phyloP scores from a whole-genome alignment of 2,888 invertebrate species.

The Apantesis nais region DNA sequence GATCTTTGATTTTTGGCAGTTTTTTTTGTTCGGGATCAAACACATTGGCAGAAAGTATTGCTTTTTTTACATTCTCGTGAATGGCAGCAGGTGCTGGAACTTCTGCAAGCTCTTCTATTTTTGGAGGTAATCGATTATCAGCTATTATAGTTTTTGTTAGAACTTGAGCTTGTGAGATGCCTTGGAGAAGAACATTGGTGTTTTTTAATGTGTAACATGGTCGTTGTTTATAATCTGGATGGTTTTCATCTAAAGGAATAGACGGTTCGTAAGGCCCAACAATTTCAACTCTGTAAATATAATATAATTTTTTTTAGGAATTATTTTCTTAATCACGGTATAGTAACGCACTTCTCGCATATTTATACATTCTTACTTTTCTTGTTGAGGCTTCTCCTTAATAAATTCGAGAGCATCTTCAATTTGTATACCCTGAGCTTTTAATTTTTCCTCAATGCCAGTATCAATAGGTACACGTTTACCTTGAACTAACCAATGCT shows the following conservation, averaged over 20 bases:
- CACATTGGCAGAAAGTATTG: constrained; percentile 87
- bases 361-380: constrained; percentile 56
- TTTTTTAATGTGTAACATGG: constrained; percentile 87
- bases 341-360: background rate
- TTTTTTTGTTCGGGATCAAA: constrained; percentile 93
- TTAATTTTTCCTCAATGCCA: constrained; percentile 82
- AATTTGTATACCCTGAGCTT: constrained; percentile 85
- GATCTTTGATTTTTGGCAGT: constrained; percentile 90
- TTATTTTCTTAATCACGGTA: background rate
- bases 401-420: constrained; percentile 87
- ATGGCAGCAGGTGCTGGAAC: constrained; percentile 80
- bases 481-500: constrained; percentile 90
- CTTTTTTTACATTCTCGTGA: constrained; percentile 87
- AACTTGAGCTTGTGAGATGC: constrained; percentile 91
- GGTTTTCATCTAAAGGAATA: constrained; percentile 81
- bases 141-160: constrained; percentile 91
- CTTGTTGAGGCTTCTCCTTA: constrained; percentile 66
- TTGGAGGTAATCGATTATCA: constrained; percentile 86
- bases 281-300: constrained; percentile 67
- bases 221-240: constrained; percentile 88
- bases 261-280: constrained; percentile 75
- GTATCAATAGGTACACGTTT: constrained; percentile 85
- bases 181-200: constrained; percentile 89
- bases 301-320: background rate
- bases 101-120: constrained; percentile 81